Base-by-base conservation (phyloP, 30 jellyfish, hydroid and myxozoan genomes). In the Sanderia malayensis region DNA sequence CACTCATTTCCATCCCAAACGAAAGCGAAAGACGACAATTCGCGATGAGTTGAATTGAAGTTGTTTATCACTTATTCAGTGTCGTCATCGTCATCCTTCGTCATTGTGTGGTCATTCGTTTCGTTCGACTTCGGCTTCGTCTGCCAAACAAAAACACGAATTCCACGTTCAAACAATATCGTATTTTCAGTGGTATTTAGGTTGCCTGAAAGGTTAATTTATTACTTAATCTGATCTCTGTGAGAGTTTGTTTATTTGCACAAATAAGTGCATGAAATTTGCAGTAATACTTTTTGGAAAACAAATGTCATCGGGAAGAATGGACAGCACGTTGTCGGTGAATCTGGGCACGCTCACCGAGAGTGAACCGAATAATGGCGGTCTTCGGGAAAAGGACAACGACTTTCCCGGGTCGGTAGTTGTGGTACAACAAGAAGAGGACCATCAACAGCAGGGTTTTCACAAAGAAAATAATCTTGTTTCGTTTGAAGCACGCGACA, bases 281-380 rank as follows among this genome's bases (percentile, higher is more conserved):
- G n/a, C n/a, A n/a, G n/a, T n/a, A n/a, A n/a, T n/a, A n/a, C n/a
- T n/a, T n/a, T n/a, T n/a, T n/a, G n/a, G n/a, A n/a, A n/a, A n/a
- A n/a, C n/a, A 66, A 74, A 74, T 74, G 86, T 74, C 86, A 58
- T 72, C 86, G 46, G 64, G 74, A 3, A n/a, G n/a, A n/a, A 27
- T 74, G 77, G 86, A 74, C 74, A 77, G 77, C 18, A 60, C 77
- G 11, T 74, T 74, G 31, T 74, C 86, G 86, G 86, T 74, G 45
- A 70, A 74, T 58, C 33, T 74, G 65, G 69, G 33, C 7, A 44
- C 85, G 45, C 45, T 74, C 55, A 62, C 86, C 86, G 86, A 74
- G 59, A 74, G 31, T 23, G 86, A 58, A 11, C 69, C 86, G 86
- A 74, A 77, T 33, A 73, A 74, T 74, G 86, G 86, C 86, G 86